Evolutionary conservation across 2,113 vertebrate genomes (phyloP).

Genomic region (Trochalopteron elliotii): DNA sequence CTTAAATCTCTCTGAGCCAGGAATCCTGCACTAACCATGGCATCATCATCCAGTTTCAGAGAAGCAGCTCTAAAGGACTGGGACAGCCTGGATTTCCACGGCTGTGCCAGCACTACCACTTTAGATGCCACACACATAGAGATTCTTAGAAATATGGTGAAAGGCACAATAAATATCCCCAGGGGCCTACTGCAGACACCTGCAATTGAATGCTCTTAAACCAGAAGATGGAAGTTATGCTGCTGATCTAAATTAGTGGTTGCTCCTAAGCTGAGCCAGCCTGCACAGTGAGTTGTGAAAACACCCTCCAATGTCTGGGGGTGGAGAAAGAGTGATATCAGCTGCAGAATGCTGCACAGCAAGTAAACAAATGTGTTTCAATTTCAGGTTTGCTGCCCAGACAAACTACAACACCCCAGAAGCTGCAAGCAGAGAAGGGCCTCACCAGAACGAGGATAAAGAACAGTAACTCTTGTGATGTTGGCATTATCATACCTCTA

Average conservation of each 20-base stretch:
- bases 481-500: background rate
- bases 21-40: background rate
- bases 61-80: background rate
- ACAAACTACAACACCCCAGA: background rate
- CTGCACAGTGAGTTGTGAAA: background rate
- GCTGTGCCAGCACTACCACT: background rate
- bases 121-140: background rate
- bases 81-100: background rate
- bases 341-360: background rate
- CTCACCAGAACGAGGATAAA: background rate
- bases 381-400: background rate
- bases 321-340: background rate
- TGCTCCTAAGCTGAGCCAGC: background rate
- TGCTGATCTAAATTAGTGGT: slow-evolving; percentile 31
- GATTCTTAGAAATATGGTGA: background rate
- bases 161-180: background rate
- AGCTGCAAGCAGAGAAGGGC: background rate
- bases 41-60: background rate
- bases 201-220: background rate
- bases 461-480: background rate
- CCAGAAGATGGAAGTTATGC: background rate
- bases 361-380: background rate
- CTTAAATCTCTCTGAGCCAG: background rate
- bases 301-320: background rate
- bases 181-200: background rate